phyloP scores from a whole-genome alignment of 37 sponge, comb jelly and placozoan species.

The Hormiphora californensis region DNA sequence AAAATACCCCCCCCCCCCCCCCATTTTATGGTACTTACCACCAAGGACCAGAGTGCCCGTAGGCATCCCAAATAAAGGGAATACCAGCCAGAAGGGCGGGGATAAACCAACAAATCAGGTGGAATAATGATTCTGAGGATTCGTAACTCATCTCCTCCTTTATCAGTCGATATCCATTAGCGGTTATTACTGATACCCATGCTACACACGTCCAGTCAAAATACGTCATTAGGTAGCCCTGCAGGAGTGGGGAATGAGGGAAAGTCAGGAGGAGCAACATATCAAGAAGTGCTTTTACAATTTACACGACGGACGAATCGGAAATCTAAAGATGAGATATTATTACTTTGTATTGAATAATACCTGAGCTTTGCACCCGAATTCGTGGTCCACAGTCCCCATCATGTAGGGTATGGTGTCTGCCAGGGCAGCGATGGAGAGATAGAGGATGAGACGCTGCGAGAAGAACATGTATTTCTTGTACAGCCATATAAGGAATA shows the following conservation, averaged over 20 bases:
- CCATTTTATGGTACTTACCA: no score
- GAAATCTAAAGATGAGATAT: no score
- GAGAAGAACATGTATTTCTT: conserved; percentile 67
- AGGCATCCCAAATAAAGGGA: conserved; percentile 58
- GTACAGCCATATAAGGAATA: conserved; percentile 64
- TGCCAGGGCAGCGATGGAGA: conserved; percentile 56
- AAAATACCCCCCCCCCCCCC: no score
- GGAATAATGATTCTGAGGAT: conserved; percentile 19
- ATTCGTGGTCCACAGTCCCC: conserved; percentile 51
- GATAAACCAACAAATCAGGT: conserved; percentile 30
- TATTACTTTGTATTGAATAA: not conserved
- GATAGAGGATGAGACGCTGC: conserved; percentile 73
- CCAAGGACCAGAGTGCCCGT: conserved; percentile 64
- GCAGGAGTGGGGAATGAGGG: not conserved
- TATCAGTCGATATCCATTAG: not conserved
- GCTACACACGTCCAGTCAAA: conserved; percentile 51
- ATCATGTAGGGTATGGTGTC: conserved; percentile 47
- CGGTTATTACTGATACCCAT: conserved; percentile 18
- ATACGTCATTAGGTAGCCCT: conserved; percentile 46
- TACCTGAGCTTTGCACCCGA: conserved; percentile 40
- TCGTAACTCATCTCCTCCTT: conserved; percentile 39
- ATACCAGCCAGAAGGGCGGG: conserved; percentile 56
- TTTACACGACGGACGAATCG: no score
- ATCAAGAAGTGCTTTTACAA: not conserved
- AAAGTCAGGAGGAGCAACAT: not conserved